Evolutionary conservation across 2,113 vertebrate species (phyloP).

Genomic region (Coptodon bakossiorum): DNA sequence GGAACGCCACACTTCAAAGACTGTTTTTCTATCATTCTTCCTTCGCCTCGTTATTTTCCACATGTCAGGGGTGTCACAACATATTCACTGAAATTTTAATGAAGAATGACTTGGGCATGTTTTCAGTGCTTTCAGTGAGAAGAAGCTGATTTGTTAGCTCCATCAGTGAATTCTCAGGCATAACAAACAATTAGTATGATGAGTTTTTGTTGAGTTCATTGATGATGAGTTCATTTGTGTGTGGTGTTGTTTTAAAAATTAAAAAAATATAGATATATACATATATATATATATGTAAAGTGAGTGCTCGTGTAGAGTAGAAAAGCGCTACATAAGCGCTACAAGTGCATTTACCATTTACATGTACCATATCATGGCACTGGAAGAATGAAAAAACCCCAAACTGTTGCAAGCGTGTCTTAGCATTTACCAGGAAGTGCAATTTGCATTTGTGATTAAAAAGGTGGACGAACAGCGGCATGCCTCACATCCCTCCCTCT

Average conservation of each 20-base stretch:
- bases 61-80: constrained; percentile 42
- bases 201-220: neutral
- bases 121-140: neutral
- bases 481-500: neutral
- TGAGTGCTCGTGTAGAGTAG: neutral
- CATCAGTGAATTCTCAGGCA: neutral
- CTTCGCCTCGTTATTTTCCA: constrained; percentile 31
- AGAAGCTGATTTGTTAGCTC: constrained; percentile 13
- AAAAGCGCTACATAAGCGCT: rapidly evolving
- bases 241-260: neutral
- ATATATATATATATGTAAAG: neutral
- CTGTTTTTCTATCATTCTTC: constrained; percentile 18
- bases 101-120: constrained; percentile 27
- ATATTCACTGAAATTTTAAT: constrained; percentile 29
- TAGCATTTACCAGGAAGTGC: neutral
- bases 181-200: constrained; percentile 21
- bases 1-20: constrained; percentile 2
- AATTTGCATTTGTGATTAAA: constrained; percentile 31
- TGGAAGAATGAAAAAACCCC: neutral
- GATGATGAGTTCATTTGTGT: neutral
- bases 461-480: neutral
- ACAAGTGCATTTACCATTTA: neutral
- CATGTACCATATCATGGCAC: neutral
- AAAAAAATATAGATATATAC: rapidly evolving
- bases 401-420: neutral